Base-by-base conservation (phyloP, 2,797 vertebrate species). In the Gambelia wislizenii region DNA sequence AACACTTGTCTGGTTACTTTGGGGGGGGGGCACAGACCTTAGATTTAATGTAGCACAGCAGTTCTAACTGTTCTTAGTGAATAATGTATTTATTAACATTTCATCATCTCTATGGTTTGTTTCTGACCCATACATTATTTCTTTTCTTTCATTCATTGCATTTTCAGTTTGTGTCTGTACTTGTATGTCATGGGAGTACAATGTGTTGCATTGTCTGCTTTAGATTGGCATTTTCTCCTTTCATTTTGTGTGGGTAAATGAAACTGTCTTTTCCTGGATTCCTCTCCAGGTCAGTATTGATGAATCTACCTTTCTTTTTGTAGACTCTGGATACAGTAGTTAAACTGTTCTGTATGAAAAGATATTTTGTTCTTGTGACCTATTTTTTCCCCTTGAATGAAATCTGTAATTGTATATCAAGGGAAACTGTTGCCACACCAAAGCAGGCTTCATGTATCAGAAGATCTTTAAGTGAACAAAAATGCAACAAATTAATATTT, bases 371-470 rank as follows among this genome's bases (percentile, higher is more conserved):
- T 36, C 88, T 84, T 1, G 0, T 91, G 92, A 87, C 84, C 77
- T 86, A 1, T 56, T 91, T 94, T 89, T 85, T 52, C 4, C 16
- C 42, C 9, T 72, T 91, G 85, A 93, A 88, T 77, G 22, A 56
- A 83, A 87, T 86, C 89, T 93, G 86, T 91, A 92, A 89, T 84
- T 92, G 86, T 91, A 88, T 92, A 93, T 89, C 84, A 75, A 88
- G 70, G 92, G 91, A 92, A 93, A 91, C 84, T 90, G 84, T 90
- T 49, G 18, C 59, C 0, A 0, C 13, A 64, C 49, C 25, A 4
- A 81, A 89, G 1, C 30, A 76, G 77, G 4, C 64, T 92, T 6
- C 54, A 16, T 90, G 49, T 0, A 52, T 69, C n/a, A 87, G 90
- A 81, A 86, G 16, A 8, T 84, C 61, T 93, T 90, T 88, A 92